Evolutionary conservation across 2,113 vertebrate genomes (phyloP).

Genomic region (Pollimyrus isidori): DNA sequence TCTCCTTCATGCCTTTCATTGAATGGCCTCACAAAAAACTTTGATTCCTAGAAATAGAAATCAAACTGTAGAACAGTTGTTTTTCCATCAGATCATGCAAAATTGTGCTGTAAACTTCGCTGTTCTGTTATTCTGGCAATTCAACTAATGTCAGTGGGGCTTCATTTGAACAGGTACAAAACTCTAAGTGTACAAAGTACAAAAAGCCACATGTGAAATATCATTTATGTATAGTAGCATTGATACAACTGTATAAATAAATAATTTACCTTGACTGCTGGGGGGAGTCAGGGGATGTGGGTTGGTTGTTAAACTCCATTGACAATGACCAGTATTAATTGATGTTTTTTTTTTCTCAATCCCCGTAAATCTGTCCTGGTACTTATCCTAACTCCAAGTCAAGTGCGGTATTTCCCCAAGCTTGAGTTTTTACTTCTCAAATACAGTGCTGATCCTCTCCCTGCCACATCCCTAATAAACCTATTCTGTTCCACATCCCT

Average conservation of each 20-base stretch:
- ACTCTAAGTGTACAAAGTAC: neutral
- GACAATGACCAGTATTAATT: neutral
- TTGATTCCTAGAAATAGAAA: neutral
- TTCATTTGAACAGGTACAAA: neutral
- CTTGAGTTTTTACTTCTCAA: neutral
- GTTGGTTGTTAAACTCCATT: neutral
- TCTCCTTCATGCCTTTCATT: neutral
- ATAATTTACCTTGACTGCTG: neutral
- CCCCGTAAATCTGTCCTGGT: neutral
- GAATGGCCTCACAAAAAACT: neutral
- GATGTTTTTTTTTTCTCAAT: neutral
- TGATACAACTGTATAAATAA: neutral
- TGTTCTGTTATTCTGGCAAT: neutral
- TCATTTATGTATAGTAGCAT: neutral
- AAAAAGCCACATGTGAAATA: neutral
- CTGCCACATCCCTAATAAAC: neutral
- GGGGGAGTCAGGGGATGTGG: neutral
- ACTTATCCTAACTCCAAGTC: neutral
- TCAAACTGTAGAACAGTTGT: neutral
- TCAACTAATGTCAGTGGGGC: neutral
- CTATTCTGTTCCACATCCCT: neutral
- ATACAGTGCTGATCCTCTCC: neutral
- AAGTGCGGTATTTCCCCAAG: neutral
- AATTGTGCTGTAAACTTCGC: neutral
- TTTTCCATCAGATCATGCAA: neutral